A percentile compares a stretch with the other conserved stretches of the same genome.
Evolutionary conservation across 1,140 invertebrate species (phyloP).

Genomic region (Andrena cerasifolii): DNA sequence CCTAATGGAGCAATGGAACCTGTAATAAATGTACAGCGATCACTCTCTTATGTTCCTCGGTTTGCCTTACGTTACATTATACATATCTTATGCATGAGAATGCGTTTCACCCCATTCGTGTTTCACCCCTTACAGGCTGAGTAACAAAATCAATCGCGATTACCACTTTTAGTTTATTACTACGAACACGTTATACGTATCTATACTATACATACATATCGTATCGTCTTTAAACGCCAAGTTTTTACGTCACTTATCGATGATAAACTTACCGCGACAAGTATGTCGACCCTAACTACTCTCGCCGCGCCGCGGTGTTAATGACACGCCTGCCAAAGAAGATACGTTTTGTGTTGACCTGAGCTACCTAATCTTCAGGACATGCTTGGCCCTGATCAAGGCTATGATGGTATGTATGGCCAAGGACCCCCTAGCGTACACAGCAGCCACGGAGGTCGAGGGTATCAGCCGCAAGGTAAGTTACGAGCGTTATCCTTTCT

Average conservation of each 20-base stretch:
- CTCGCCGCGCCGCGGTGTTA: slow-evolving; percentile 33
- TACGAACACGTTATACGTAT: background rate
- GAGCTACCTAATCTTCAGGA: slow-evolving; percentile 88
- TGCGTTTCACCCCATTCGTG: slow-evolving; percentile 66
- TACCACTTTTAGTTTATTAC: slow-evolving; percentile 20
- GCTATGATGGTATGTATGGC: slow-evolving; percentile 95
- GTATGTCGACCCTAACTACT: slow-evolving; percentile 40
- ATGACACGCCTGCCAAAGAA: slow-evolving; percentile 58
- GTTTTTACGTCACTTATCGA: slow-evolving; percentile 27
- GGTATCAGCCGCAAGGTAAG: slow-evolving; percentile 93
- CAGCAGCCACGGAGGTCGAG: slow-evolving; percentile 88
- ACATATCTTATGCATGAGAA: slow-evolving; percentile 76
- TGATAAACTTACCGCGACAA: slow-evolving; percentile 40
- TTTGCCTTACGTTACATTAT: slow-evolving; percentile 61
- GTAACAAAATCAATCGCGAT: slow-evolving; percentile 23
- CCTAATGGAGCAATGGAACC: slow-evolving; percentile 53
- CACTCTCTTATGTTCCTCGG: slow-evolving; percentile 33
- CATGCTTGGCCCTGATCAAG: slow-evolving; percentile 95
- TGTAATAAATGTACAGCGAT: slow-evolving; percentile 45
- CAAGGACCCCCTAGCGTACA: slow-evolving; percentile 92
- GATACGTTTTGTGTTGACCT: slow-evolving; percentile 82
- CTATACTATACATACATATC: background rate
- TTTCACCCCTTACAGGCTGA: slow-evolving; percentile 2
- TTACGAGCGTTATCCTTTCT: slow-evolving; percentile 57
- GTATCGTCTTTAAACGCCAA: slow-evolving; percentile 15